A percentile compares a stretch with the other conserved stretches of the same genome.
Evolutionary conservation across 37 sponge, comb jelly and placozoan genomes (phyloP).

Genomic region (Amphimedon queenslandica): DNA sequence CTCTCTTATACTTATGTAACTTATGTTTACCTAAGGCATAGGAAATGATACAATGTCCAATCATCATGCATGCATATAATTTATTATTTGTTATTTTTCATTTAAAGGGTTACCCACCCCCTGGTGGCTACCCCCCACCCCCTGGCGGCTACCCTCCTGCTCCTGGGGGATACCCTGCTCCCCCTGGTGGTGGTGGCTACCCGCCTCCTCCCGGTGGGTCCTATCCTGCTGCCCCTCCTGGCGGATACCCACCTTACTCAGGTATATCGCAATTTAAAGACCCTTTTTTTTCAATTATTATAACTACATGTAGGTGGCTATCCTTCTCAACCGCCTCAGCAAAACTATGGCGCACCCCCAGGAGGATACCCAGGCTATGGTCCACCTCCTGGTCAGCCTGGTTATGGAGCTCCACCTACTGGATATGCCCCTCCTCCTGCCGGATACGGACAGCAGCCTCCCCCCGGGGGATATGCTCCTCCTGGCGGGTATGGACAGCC

Average conservation of each 20-base stretch:
- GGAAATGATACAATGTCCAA: no score
- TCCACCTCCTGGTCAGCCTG: slow-evolving; percentile 39
- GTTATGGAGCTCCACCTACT: slow-evolving; percentile 6
- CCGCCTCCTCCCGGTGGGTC: slow-evolving; percentile 16
- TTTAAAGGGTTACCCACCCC: slow-evolving; percentile 53
- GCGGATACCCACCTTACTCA: slow-evolving; percentile 27
- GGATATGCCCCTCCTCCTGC: slow-evolving; percentile 20
- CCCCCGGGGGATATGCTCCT: no score
- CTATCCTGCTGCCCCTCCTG: slow-evolving; percentile 16
- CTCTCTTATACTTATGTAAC: no score
- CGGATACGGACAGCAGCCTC: slow-evolving; percentile 39
- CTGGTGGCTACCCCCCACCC: slow-evolving; percentile 18
- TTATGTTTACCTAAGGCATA: no score
- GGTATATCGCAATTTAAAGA: not conserved
- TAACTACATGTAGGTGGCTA: not conserved
- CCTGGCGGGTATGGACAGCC: not conserved
- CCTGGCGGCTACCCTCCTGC: slow-evolving; percentile 28
- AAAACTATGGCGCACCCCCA: no score
- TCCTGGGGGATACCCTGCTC: slow-evolving; percentile 53
- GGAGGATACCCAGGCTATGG: slow-evolving; percentile 6
- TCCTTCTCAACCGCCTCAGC: slow-evolving; percentile 26
- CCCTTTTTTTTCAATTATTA: not conserved
- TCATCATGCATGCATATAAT: no score
- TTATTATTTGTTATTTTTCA: no score
- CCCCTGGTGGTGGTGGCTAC: slow-evolving; percentile 26